Evolutionary conservation across 2,113 vertebrate species (phyloP), one percentile per base, ranked within the genome.

Genomic region (Zapus hudsonius): DNA sequence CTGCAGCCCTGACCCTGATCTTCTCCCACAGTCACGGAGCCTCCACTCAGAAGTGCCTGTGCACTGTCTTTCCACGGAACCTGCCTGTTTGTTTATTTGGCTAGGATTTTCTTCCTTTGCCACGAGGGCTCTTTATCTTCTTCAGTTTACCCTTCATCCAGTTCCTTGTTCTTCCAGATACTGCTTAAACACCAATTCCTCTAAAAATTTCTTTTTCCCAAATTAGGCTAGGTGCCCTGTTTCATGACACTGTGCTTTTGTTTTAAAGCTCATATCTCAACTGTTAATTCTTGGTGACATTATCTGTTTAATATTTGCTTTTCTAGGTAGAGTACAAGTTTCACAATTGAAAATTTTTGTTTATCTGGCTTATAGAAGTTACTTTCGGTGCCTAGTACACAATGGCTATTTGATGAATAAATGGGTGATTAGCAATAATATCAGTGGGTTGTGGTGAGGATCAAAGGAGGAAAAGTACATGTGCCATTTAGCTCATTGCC

Each of bases 391-490:
- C 22, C 84, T 87, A 76, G 84, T 29, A 86, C 80, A 83, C 29
- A 23, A 72, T 7, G 82, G n/a, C 84, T n/a, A 91, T 64, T 70
- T 91, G 55, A 84, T 72, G 33, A 91, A 74, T 93, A 78, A 82
- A 64, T 82, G 22, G 42, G 27, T 67, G 47, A 89, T n/a, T 75
- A 64, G 72, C 42, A 94, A 57, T 74, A 69, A n/a, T 70, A 79
- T 55, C 64, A 33, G n/a, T n/a, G 47, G n/a, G 38, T 57, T 85
- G 55, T 42, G 61, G 29, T 59, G 47, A 81, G 75, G 72, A 42
- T 87, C 66, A 33, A 23, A 23, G 8, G 75, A 81, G 87, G 61
- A 75, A 81, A 91, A 63, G 40, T 7, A 87, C 52, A 83, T 42
- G 76, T 7, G 36, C 66, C 55, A 20, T 47, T 80, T 84, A 63